Evolutionary conservation across 2,797 vertebrate genomes (phyloP), one percentile per base, ranked within the genome.

Genomic region (Setipinna tenuifilis): DNA sequence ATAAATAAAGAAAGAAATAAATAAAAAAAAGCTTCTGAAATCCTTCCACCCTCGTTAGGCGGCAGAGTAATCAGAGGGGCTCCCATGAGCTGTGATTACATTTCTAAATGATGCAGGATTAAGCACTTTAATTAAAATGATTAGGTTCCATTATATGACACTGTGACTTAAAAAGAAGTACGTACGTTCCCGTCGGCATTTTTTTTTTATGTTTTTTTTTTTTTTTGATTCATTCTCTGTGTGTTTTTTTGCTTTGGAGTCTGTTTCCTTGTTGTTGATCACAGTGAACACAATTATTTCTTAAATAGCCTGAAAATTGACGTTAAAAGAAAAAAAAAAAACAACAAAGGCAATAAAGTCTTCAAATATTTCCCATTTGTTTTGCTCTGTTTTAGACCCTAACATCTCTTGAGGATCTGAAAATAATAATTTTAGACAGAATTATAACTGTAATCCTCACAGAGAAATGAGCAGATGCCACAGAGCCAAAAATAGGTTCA

Each of bases 41-140:
- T 88, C 92, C 90, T 92, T 94, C 90, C 91, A 85, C 90, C 94
- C 92, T 82, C 78, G 81, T 93, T 92, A 93, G 90, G 90, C 87
- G 91, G 91, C 83, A 87, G 91, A 92, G 90, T 90, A 82, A 94
- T 93, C 91, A 94, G 90, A 88, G 81, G 90, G 90, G 85, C 89
- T 90, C 94, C 92, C 90, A 71, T 0, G 93, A 94, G 90, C 94
- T 94, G 89, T 91, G 89, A 94, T 92, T 91, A 89, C 90, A 90
- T 89, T 93, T 86, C 85, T 91, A 89, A 90, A 91, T 92, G 87
- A 95, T 93, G 94, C 93, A 90, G 92, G 87, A 96, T 93, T 92
- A 94, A 92, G 90, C 92, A 89, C 89, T 95, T 95, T 96, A 95
- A 96, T 96, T 95, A 95, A 95, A 92, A 91, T 90, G 90, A 95